Evolutionary conservation across 37 sponge, comb jelly and placozoan species (phyloP), one percentile per base, ranked within the genome.

Genomic region (Chondrilla cf. caribensis): DNA sequence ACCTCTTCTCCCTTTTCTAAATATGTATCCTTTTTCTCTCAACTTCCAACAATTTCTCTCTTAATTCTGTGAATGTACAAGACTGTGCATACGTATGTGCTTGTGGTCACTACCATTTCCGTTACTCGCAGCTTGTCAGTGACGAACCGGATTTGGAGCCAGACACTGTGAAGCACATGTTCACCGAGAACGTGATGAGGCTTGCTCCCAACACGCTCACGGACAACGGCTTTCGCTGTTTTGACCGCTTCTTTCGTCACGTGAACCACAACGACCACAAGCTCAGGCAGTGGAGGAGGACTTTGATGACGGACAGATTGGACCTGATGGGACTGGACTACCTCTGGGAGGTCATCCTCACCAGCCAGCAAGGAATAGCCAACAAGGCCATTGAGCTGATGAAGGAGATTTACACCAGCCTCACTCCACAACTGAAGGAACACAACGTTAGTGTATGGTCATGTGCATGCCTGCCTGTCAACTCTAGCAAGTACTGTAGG

Each of bases 81-180:
- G 51, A 47, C 51, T 47, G 51, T 47, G 39, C 15, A 8, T 71
- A 31, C 44, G 64, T 80, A 58, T 80, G 81, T 80, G 38, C 62
- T 32, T 47, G 51, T 80, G 81, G n/a, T 47, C 11, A 11, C 11
- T 47, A 6, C 38, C 41, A 35, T 9, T 37, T 37, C 36, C 62
- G n/a, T 80, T 59, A 26, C 28, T 41, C 28, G 0, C 40, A 95
- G 95, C 72, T 95, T 60, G 87, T 92, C 54, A 80, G 86, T 40
- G 95, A 95, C 65, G 93, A 92, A 55, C 93, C 95, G 47, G 95
- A 92, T 66, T 85, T 95, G 67, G 93, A 95, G 41, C 90, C 93
- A 15, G 93, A 92, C 36, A 86, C 89, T 5, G 87, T 81, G 4
- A 83, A 82, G 75, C 86, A 67, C 44, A 86, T 95, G n/a, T 89